phyloP scores from a whole-genome alignment of 2,113 vertebrate genomes.

The Notarius quadriscutis region DNA sequence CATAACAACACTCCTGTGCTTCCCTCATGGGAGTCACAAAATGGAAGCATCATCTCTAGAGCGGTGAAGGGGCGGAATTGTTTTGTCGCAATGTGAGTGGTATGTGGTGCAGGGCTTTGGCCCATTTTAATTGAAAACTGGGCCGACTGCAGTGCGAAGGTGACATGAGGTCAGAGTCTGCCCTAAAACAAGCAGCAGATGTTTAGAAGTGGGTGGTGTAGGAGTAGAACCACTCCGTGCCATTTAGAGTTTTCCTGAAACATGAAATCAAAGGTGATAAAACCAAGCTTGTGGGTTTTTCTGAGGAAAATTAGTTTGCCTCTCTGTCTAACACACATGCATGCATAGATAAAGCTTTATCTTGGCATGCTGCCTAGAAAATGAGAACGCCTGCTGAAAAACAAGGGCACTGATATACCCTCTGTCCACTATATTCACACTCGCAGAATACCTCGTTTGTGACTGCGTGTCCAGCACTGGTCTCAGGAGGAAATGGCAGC shows the following conservation, averaged over 20 bases:
- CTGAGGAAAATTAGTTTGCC: background rate
- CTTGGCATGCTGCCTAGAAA: constrained; percentile 35
- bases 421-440: constrained; percentile 22
- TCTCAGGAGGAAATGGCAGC: constrained; percentile 43
- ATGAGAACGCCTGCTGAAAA: background rate
- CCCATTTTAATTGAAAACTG: constrained; percentile 9
- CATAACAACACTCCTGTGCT: background rate
- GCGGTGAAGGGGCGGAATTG: background rate
- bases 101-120: constrained; percentile 2
- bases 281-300: background rate
- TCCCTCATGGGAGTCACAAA: constrained; percentile 21
- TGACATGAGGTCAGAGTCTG: constrained; percentile 12
- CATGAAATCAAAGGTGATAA: background rate
- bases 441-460: constrained; percentile 31
- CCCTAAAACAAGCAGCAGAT: constrained; percentile 24
- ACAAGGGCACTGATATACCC: constrained; percentile 23
- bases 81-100: background rate
- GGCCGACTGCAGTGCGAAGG: background rate
- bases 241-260: constrained; percentile 11
- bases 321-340: background rate
- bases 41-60: constrained; percentile 32
- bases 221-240: background rate
- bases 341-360: constrained; percentile 34
- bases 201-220: constrained; percentile 17
- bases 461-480: background rate